Evolutionary conservation across 2,888 invertebrate genomes (phyloP).

Genomic region (Aplocera efformata): DNA sequence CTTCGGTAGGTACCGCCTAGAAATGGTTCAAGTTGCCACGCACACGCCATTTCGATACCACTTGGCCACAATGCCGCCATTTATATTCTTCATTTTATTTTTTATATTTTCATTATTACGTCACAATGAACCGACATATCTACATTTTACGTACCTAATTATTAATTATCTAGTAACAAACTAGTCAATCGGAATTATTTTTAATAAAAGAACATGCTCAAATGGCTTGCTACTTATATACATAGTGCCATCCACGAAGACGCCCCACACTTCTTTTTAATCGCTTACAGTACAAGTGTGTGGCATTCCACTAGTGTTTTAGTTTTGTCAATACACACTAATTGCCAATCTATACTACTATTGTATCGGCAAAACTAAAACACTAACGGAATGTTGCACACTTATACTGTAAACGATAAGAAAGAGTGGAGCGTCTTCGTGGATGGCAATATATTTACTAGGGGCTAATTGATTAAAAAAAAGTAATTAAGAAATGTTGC

Average conservation of each 20-base stretch:
- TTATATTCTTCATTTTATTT: constrained; percentile 11
- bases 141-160: constrained; percentile 35
- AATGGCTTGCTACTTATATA: constrained; percentile 21
- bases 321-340: no score
- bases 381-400: no score
- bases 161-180: constrained; percentile 31
- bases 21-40: constrained; percentile 10
- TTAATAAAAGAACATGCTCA: constrained; percentile 27
- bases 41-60: constrained; percentile 19
- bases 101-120: constrained; percentile 13
- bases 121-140: constrained; percentile 27
- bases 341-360: no score
- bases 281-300: no score
- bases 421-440: no score
- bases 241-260: no score
- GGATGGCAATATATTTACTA: no score
- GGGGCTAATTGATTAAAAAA: no score
- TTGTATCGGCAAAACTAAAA: no score
- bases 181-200: constrained; percentile 36
- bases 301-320: no score
- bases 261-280: no score
- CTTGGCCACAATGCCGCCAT: constrained; percentile 15
- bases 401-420: no score
- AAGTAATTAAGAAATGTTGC: constrained; percentile 1
- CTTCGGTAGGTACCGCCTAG: constrained; percentile 20